These are phyloP conservation scores for Saturnia pavonia DNA, from an alignment of 2,888 invertebrate species.

Conservation along the genomic window DNA sequence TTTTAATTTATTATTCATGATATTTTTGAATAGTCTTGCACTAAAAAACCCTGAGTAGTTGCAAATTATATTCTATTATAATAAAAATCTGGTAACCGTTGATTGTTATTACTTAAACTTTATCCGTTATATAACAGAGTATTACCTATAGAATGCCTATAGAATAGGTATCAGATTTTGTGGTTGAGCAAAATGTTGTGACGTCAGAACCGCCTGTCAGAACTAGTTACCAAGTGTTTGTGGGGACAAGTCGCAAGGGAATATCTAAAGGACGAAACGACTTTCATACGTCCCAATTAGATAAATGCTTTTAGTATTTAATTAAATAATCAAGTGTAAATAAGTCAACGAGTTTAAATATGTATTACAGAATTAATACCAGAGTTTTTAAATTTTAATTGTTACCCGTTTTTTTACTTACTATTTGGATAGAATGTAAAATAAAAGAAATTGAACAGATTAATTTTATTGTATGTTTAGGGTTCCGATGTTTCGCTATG, in stretches of 20 bases:
- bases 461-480: neutral
- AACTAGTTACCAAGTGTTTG: slow-evolving; percentile 31
- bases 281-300: slow-evolving; percentile 7
- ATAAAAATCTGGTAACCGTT: neutral
- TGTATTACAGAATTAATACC: neutral
- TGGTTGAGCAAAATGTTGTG: slow-evolving; percentile 23
- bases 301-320: neutral
- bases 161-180: slow-evolving; percentile 24
- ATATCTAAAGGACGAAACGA: neutral
- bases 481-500: no score
- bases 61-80: neutral
- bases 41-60: no score
- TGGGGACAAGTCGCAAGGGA: slow-evolving; percentile 12
- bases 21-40: no score
- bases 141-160: slow-evolving; percentile 32
- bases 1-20: no score
- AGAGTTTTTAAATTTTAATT: neutral
- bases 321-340: neutral
- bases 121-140: slow-evolving; percentile 33
- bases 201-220: slow-evolving; percentile 36
- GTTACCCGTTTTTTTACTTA: neutral
- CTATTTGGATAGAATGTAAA: neutral
- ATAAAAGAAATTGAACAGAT: neutral
- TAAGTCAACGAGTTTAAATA: neutral
- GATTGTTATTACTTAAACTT: neutral